Percentiles rank a stretch among this genome's conserved stretches.
Evolutionary conservation across 2,797 vertebrate genomes (phyloP).

Genomic region (Brachymystax lenok): DNA sequence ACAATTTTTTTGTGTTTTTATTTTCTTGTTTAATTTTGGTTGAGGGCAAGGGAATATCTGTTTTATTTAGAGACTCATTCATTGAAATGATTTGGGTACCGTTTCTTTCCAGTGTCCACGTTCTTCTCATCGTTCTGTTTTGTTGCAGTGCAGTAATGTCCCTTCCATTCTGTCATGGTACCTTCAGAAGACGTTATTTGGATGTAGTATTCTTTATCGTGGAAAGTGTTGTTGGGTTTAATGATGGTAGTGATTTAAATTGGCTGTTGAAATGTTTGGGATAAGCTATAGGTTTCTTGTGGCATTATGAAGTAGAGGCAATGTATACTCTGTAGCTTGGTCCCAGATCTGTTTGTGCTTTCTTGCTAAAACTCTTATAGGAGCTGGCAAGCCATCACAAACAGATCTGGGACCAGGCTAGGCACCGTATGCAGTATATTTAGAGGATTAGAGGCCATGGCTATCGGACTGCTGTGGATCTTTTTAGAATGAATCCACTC

Average conservation of each 20-base stretch:
- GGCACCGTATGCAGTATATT: constrained; percentile 23
- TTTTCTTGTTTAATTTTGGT: constrained; percentile 57
- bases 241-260: constrained; percentile 63
- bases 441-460: constrained; percentile 33
- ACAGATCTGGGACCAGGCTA: not conserved
- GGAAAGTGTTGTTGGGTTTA: constrained; percentile 64
- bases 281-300: constrained; percentile 61
- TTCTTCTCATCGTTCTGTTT: constrained; percentile 30
- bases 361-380: no score
- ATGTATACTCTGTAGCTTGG: not conserved
- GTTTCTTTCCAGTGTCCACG: constrained; percentile 51
- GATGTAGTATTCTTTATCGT: constrained; percentile 72
- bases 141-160: constrained; percentile 60
- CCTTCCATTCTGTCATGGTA: constrained; percentile 61
- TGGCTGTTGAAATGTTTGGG: constrained; percentile 63
- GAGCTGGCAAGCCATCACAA: no score
- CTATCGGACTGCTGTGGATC: constrained; percentile 31
- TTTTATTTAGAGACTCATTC: constrained; percentile 64
- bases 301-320: constrained; percentile 56
- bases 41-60: constrained; percentile 69
- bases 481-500: not conserved
- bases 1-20: constrained; percentile 45
- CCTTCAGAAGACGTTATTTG: constrained; percentile 51
- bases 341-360: no score
- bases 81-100: constrained; percentile 58